Evolutionary conservation across 2,113 vertebrate genomes (phyloP).

Genomic region (Dermatemys mawii): DNA sequence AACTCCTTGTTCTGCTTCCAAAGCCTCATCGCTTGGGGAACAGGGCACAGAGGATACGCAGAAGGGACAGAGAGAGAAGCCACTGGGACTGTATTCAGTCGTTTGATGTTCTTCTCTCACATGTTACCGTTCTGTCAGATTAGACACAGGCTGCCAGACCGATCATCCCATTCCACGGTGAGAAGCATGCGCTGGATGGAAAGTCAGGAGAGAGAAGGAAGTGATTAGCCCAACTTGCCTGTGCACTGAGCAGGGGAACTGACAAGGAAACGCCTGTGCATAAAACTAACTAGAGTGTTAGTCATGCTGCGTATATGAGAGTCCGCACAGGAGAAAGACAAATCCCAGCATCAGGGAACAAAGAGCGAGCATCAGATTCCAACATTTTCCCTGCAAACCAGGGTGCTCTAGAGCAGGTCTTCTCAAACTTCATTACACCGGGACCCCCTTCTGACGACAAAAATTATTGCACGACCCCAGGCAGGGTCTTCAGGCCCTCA

Average conservation of each 20-base stretch:
- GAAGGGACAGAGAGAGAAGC: background rate
- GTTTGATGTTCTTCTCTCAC: background rate
- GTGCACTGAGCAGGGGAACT: background rate
- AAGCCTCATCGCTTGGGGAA: background rate
- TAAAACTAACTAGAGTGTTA: background rate
- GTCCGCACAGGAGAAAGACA: background rate
- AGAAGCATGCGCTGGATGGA: background rate
- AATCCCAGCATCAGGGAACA: background rate
- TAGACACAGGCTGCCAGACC: background rate
- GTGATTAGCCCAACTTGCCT: background rate
- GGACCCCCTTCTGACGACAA: no score
- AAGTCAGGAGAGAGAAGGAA: background rate
- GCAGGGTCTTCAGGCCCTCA: no score
- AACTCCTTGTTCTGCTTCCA: background rate
- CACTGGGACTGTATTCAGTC: background rate
- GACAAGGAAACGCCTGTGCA: background rate
- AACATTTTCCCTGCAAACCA: background rate
- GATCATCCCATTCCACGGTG: background rate
- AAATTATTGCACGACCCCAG: no score
- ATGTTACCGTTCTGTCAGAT: background rate
- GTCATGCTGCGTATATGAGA: background rate
- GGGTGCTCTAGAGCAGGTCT: no score
- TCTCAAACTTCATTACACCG: no score
- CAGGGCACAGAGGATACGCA: background rate
- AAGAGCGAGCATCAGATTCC: background rate